Base-by-base conservation (phyloP, 2,113 vertebrate genomes). In the Pelecanus crispus region DNA sequence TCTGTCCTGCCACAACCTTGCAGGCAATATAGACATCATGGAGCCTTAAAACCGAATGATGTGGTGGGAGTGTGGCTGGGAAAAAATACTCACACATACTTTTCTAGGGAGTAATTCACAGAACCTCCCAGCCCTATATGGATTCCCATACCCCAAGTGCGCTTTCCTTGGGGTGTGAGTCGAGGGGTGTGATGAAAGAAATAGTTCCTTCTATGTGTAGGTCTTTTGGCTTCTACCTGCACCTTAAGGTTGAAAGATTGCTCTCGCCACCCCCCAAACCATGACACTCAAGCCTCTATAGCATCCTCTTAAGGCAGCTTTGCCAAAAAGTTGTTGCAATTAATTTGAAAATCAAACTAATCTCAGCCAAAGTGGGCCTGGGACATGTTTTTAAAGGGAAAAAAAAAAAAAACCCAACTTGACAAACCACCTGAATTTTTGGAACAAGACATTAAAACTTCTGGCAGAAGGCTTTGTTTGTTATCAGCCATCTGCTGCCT, bases 401-500 rank as follows among this genome's bases (percentile, higher is more conserved):
- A 22, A 32, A 83, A 67, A 18, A 5, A 25, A 28, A 52, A 8
- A 47, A n/a, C n/a, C n/a, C 9, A 50, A 31, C 71, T 38, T 63
- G 47, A 75, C 11, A 79, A 72, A 95, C 65, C 67, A 92, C 75
- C 94, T 90, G 92, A 78, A 50, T 40, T 71, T 79, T 75, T 70
- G 36, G 50, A 90, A 86, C 18, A 44, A 86, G 45, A 18, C 59
- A 42, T 55, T 42, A 21, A 42, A 77, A 82, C 21, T 94, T 61
- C 29, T 92, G 89, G 89, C 94, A 96, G 85, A 63, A 92, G 75
- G 68, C 25, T 93, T 50, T 85, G 78, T 75, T 96, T 93, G 61
- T 53, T 59, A 20, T 80, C 77, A 80, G 3, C 95, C 96, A 97
- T 91, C 96, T 97, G 96, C 89, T 86, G 42, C 85, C 87, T 40